Percentiles rank a stretch among this genome's conserved stretches.
Conservation (phyloP, 2,888 invertebrate species). For the Oligia strigilis region DNA sequence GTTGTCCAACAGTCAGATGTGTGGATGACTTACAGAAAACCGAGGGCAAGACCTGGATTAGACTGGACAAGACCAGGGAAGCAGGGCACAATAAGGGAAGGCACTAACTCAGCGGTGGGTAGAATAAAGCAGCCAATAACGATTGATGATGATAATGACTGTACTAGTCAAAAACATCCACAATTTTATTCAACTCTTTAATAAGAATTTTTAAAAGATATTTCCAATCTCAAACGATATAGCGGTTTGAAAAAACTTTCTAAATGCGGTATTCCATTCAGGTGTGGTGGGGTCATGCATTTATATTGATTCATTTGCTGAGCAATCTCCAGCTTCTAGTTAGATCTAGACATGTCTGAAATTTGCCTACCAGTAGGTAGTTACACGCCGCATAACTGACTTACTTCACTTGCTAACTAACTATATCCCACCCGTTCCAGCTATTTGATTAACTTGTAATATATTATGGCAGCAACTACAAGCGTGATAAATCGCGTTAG, state of each 20-base stretch:
- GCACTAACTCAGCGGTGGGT: too few species aligned
- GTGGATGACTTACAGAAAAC: not conserved
- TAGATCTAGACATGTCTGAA: conserved; percentile 53
- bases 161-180: not conserved
- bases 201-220: conserved; percentile 13
- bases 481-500: not conserved
- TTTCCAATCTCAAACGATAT: conserved; percentile 44
- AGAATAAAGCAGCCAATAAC: not conserved
- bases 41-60: not conserved
- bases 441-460: conserved; percentile 28
- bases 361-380: conserved; percentile 48
- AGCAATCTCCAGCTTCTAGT: conserved; percentile 48
- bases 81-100: not conserved
- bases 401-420: conserved; percentile 36
- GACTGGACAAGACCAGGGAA: not conserved
- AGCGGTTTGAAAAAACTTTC: conserved; percentile 39
- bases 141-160: not conserved
- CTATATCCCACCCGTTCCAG: conserved; percentile 5
- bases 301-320: conserved; percentile 67
- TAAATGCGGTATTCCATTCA: conserved; percentile 51
- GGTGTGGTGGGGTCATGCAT: conserved; percentile 60
- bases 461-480: not conserved
- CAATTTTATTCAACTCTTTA: conserved; percentile 6
- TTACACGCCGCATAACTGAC: conserved; percentile 34
- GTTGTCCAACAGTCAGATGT: not conserved